These are phyloP conservation scores for Rhegmatorhina hoffmannsi DNA, from an alignment of 2,113 vertebrate species.

Conservation along the genomic window DNA sequence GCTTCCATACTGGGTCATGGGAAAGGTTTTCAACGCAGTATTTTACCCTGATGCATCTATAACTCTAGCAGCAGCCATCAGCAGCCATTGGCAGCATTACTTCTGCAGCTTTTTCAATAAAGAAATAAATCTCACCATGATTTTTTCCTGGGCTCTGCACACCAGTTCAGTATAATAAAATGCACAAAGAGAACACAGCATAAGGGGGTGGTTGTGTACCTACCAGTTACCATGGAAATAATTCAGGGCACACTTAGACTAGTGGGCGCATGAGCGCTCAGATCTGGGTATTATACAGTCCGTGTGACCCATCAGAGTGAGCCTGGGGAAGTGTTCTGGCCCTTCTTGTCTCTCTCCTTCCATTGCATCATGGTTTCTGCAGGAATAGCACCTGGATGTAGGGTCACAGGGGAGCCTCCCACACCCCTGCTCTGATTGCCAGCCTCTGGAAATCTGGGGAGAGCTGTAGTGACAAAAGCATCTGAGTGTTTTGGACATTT, in stretches of 20 bases:
- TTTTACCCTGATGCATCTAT: not conserved
- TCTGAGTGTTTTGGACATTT: not conserved
- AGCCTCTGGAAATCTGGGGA: not conserved
- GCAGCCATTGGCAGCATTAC: not conserved
- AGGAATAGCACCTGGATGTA: not conserved
- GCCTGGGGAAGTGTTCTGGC: not conserved
- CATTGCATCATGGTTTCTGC: not conserved
- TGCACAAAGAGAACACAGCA: not conserved
- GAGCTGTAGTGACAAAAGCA: not conserved
- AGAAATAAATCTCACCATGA: not conserved
- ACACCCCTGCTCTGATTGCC: not conserved
- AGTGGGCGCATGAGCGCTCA: not conserved
- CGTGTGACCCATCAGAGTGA: not conserved
- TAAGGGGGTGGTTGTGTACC: not conserved
- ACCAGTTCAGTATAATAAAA: not conserved
- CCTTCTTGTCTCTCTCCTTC: not conserved
- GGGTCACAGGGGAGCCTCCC: not conserved
- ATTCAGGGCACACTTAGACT: not conserved
- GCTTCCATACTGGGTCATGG: not conserved
- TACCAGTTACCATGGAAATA: not conserved
- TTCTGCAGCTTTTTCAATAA: not conserved
- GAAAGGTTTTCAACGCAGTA: not conserved
- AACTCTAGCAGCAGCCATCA: not conserved
- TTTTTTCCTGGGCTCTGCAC: not conserved
- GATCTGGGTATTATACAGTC: not conserved